Evolutionary conservation across 2,888 invertebrate species (phyloP).

Genomic region (Anodontia alba): DNA sequence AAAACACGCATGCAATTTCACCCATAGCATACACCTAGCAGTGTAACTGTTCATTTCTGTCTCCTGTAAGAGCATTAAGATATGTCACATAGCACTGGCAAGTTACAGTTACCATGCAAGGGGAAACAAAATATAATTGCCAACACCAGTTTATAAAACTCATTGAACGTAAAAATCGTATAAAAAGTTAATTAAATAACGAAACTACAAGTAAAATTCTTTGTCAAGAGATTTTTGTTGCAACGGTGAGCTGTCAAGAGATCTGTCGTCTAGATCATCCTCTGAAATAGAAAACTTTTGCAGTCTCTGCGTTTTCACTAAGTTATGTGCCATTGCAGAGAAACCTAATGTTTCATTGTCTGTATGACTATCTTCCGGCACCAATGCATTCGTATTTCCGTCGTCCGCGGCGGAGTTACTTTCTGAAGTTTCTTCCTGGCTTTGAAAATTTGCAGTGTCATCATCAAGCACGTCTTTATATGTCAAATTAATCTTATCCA

Average conservation of each 20-base stretch:
- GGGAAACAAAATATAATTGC: no score
- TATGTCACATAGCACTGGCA: no score
- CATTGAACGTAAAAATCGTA: no score
- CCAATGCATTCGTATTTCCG: neutral
- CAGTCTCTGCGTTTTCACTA: constrained; percentile 14
- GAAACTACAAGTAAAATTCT: constrained; percentile 11
- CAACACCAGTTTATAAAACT: no score
- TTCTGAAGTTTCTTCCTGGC: neutral
- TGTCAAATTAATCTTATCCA: constrained; percentile 17
- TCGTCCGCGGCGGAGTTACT: constrained; percentile 5
- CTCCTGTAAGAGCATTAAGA: no score
- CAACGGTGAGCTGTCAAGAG: neutral
- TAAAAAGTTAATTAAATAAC: no score
- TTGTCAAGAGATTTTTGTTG: neutral
- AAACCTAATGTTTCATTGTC: neutral
- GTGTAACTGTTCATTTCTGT: no score
- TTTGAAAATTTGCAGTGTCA: neutral
- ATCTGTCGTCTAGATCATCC: constrained; percentile 49
- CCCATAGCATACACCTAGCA: no score
- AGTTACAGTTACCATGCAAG: no score
- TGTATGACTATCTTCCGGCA: neutral
- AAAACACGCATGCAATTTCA: no score
- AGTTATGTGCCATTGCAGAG: neutral
- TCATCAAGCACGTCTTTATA: neutral
- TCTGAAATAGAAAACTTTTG: constrained; percentile 66